Base-by-base conservation (phyloP, 2,888 invertebrate species). In the Salticus scenicus region DNA sequence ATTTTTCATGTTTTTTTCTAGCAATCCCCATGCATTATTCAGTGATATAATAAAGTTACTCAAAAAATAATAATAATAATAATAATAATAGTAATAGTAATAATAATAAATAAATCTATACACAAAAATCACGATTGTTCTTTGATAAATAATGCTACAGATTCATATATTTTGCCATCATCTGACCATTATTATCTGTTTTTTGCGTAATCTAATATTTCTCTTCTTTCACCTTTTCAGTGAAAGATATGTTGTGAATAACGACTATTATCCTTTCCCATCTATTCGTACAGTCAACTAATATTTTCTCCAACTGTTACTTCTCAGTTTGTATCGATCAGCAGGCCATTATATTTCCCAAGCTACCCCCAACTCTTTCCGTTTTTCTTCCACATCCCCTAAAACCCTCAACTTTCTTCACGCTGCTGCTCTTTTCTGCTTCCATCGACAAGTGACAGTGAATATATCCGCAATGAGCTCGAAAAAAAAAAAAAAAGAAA, bases 301-400 rank as follows among this genome's bases (percentile, higher is more conserved):
- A 47, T 47, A 47, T 47, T 24, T 57, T 57, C 57, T 57, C 57
- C 57, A 57, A 57, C 57, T 57, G 57, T 57, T 57, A 57, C 57
- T 57, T 57, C 57, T 57, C 57, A 57, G 57, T 57, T 57, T 57
- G 57, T n/a, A 57, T 57, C 57, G 57, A 57, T 57, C 57, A 24
- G 57, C 57, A 2, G n/a, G n/a, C 47, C n/a, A 10, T 47, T 47
- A 47, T 47, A 47, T 47, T 47, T 47, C n/a, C 47, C 47, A 5
- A 5, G 57, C 2, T 14, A 7, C 1, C 42, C 42, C 42, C 17
- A 17, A 14, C 17, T 57, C 17, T 24, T 57, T n/a, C 17, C 17
- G n/a, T 47, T 47, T 47, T 47, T 47, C n/a, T 47, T n/a, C 47
- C 47, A 47, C 47, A 47, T 47, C 47, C 7, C 47, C 47, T 2